Evolutionary conservation across 2,113 vertebrate genomes (phyloP), one percentile per base, ranked within the genome.

Genomic region (Notechis scutatus): DNA sequence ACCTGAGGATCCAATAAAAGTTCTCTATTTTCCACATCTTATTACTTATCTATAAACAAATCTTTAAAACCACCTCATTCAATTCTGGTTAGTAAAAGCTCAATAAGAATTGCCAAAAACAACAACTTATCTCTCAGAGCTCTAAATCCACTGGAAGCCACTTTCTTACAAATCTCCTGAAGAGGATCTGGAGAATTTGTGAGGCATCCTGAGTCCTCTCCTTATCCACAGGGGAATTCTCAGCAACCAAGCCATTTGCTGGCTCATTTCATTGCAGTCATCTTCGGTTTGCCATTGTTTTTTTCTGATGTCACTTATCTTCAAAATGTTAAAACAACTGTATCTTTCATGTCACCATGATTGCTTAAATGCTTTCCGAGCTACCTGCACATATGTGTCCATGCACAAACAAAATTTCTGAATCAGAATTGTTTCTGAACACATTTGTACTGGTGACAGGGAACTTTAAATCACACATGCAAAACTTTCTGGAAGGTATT

Each of bases 291-390:
- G 64, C 14, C 64, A 18, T 18, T 69, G 14, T n/a, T 69, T 47
- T 64, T 69, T 5, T 11, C 24, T 15, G 29, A 69, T 69, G 64
- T 69, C 34, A 39, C 34, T 9, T 81, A 7, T 81, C n/a, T 81
- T 81, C 69, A 81, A 81, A 81, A 81, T 81, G 34, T 81, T 81
- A 74, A 74, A 74, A 18, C 14, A 34, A 74, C 29, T 34, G 26
- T 64, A 74, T 74, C n/a, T 34, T 34, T 34, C 50, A 88, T 26
- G 0, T 57, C 3, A 26, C 85, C 90, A 92, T 89, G 64, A 47
- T 90, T 61, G 89, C 95, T 88, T 57, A 91, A 93, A 93, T 15
- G 11, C 64, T 74, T 69, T 34, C n/a, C n/a, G 18, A 15, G 15
- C n/a, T 74, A 6, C 34, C n/a, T 74, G n/a, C 15, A 34, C 14